Evolutionary conservation across 2,888 invertebrate genomes (phyloP).

Genomic region (Agriopis leucophaearia): DNA sequence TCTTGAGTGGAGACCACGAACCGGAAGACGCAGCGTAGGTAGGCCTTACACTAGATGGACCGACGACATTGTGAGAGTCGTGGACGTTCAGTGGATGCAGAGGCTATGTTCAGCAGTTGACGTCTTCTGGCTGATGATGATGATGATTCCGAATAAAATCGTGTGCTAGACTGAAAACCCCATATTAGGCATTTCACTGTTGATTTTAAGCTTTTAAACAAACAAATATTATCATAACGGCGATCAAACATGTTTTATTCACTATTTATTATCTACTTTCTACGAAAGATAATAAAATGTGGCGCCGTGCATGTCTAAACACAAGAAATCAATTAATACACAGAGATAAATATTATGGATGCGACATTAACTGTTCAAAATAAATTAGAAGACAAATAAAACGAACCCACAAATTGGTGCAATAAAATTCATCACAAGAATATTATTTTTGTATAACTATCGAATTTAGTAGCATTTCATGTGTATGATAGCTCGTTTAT

Average conservation of each 20-base stretch:
- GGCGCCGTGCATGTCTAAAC: constrained; percentile 9
- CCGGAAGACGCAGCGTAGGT: too few relatives aligned
- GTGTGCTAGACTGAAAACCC: not conserved
- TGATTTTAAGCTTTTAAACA: not conserved
- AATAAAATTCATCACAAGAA: not conserved
- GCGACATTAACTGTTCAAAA: constrained; percentile 8
- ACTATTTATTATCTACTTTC: constrained; percentile 11
- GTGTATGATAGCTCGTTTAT: not conserved
- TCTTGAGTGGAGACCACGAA: too few relatives aligned
- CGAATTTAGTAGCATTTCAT: not conserved
- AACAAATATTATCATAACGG: not conserved
- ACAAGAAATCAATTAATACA: constrained; percentile 10
- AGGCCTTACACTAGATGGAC: too few relatives aligned
- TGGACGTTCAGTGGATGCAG: too few relatives aligned
- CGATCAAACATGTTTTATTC: constrained; percentile 9
- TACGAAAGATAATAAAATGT: constrained; percentile 1
- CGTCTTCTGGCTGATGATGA: too few relatives aligned
- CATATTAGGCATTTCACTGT: not conserved
- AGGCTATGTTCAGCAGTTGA: too few relatives aligned
- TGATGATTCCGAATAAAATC: too few relatives aligned
- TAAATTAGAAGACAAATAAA: constrained; percentile 7
- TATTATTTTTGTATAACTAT: not conserved
- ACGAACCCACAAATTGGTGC: not conserved
- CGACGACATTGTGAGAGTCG: too few relatives aligned
- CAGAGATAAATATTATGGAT: constrained; percentile 2